Evolutionary conservation across 2,797 vertebrate genomes (phyloP).

Genomic region (Sparus aurata): DNA sequence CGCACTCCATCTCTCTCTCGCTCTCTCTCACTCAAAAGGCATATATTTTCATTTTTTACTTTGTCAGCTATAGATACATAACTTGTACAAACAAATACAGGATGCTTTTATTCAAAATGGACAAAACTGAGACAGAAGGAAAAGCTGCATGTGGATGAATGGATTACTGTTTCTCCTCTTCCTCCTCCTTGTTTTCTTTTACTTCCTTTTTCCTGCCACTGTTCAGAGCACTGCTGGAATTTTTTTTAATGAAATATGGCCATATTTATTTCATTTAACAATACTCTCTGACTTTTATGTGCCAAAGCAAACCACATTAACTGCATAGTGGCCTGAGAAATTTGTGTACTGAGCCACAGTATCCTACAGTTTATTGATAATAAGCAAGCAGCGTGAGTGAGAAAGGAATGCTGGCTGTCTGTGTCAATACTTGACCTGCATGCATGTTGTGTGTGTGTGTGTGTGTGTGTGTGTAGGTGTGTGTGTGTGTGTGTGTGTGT

Average conservation of each 20-base stretch:
- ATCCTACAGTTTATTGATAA: constrained; percentile 22
- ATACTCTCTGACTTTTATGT: constrained; percentile 5
- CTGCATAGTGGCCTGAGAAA: neutral
- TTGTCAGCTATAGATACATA: neutral
- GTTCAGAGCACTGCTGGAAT: neutral
- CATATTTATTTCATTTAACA: neutral
- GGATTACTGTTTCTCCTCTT: neutral
- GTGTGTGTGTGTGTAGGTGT: constrained; percentile 3
- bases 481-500: neutral
- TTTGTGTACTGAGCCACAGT: neutral
- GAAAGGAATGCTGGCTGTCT: too few relatives aligned
- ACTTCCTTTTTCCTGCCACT: neutral
- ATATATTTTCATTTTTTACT: neutral
- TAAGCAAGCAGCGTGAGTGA: neutral
- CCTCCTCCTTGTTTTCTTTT: neutral
- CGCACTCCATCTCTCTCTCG: too few relatives aligned
- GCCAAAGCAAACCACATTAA: too few relatives aligned
- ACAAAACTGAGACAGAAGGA: neutral
- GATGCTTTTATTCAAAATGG: neutral
- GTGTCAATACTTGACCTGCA: constrained; percentile 11
- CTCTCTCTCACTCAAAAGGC: too few relatives aligned
- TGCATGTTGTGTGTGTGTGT: constrained; percentile 3
- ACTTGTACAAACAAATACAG: neutral
- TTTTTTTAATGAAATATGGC: constrained; percentile 29
- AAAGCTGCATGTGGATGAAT: neutral